A percentile compares a stretch with the other conserved stretches of the same genome.
phyloP scores from a whole-genome alignment of 1,140 invertebrate genomes.

The Meloidogyne exigua region DNA sequence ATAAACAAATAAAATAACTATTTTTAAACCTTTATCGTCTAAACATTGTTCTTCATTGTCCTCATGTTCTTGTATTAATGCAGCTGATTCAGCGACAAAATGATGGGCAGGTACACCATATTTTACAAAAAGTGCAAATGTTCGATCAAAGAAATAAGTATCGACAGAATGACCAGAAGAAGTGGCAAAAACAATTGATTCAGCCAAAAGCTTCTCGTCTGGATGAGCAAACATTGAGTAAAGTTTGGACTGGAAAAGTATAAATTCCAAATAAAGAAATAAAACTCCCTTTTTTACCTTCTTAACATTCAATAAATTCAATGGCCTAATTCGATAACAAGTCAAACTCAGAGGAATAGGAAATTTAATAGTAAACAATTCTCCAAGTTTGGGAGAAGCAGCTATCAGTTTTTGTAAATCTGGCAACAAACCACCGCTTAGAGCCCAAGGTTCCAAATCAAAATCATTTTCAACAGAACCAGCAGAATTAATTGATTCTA shows the following conservation, averaged over 20 bases:
- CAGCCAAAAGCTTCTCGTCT: constrained; percentile 26
- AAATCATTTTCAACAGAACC: constrained; percentile 14
- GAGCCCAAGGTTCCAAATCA: constrained; percentile 45
- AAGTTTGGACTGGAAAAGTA: constrained; percentile 33
- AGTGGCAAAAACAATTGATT: constrained; percentile 13
- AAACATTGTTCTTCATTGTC: background rate
- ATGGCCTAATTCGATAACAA: constrained; percentile 39
- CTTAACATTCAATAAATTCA: constrained; percentile 31
- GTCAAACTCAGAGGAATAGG: constrained; percentile 44
- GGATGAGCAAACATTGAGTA: constrained; percentile 26
- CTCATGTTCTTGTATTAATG: background rate
- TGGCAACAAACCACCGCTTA: constrained; percentile 41
- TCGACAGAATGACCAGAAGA: constrained; percentile 26
- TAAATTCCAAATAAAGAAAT: background rate
- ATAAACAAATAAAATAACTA: no score
- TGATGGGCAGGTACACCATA: constrained; percentile 40
- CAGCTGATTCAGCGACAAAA: constrained; percentile 29
- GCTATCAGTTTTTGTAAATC: constrained; percentile 47
- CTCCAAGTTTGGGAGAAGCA: constrained; percentile 39
- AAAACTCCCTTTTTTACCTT: constrained; percentile 25
- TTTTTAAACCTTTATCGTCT: background rate
- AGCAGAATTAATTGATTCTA: constrained; percentile 19
- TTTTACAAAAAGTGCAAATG: constrained; percentile 41
- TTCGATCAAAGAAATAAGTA: constrained; percentile 47
- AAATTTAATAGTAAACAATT: constrained; percentile 40